These are phyloP conservation scores for Cynoglossus semilaevis DNA, from an alignment of 2,113 vertebrate genomes.

Conservation along the genomic window DNA sequence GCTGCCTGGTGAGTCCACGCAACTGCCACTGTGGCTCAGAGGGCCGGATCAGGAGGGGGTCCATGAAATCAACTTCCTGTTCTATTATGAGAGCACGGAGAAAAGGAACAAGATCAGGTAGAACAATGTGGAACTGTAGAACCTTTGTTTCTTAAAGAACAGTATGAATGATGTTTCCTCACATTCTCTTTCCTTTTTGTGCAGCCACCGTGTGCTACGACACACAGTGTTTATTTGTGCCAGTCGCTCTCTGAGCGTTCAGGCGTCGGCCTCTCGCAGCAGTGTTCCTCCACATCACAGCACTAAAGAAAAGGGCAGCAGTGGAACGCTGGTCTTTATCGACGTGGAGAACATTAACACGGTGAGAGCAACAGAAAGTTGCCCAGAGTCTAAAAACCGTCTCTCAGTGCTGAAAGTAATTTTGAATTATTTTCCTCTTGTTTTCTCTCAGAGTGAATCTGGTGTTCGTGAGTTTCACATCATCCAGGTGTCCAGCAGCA, in stretches of 20 bases:
- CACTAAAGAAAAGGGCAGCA: constrained; percentile 71
- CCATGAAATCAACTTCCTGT: constrained; percentile 97
- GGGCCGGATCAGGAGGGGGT: constrained; percentile 96
- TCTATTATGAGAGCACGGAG: constrained; percentile 92
- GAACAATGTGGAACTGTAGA: background rate
- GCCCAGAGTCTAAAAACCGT: background rate
- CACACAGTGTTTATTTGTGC: constrained; percentile 96
- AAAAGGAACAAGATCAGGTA: constrained; percentile 88
- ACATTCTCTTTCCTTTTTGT: background rate
- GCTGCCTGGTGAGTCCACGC: constrained; percentile 87
- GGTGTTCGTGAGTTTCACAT: constrained; percentile 94
- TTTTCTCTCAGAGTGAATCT: constrained; percentile 83
- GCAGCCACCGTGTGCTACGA: constrained; percentile 90
- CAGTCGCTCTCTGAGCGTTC: constrained; percentile 89
- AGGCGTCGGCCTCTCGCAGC: constrained; percentile 86
- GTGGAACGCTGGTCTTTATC: constrained; percentile 88
- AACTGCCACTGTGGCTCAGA: constrained; percentile 94
- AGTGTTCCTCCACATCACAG: constrained; percentile 74
- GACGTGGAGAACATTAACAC: constrained; percentile 96
- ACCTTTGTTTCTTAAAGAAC: too few species aligned
- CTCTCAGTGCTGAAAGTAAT: background rate
- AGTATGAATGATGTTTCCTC: background rate
- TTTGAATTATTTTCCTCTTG: background rate
- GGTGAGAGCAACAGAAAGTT: constrained; percentile 70
- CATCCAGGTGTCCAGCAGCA: constrained; percentile 93